phyloP scores from a whole-genome alignment of 2,888 invertebrate genomes.

The Tyria jacobaeae region DNA sequence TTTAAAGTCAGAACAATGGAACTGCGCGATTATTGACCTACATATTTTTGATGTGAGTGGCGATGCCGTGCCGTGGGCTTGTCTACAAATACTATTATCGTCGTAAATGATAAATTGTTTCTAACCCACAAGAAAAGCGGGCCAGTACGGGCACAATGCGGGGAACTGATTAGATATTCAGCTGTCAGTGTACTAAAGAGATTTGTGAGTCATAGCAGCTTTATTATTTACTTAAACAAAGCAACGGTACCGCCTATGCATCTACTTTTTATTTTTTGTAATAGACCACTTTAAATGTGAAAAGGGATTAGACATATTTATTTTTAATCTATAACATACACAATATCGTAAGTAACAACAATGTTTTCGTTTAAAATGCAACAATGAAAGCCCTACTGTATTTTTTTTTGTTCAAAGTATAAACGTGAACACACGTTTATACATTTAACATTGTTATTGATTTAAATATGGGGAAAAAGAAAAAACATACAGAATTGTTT shows the following conservation, averaged over 20 bases:
- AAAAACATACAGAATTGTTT: background rate
- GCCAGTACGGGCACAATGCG: conserved; percentile 31
- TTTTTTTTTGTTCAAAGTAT: too few species aligned
- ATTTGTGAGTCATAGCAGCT: conserved; percentile 12
- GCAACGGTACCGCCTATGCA: background rate
- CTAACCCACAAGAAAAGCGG: conserved; percentile 19
- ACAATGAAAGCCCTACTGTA: too few species aligned
- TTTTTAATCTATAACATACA: too few species aligned
- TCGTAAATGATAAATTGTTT: conserved; percentile 55
- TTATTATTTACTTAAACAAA: conserved; percentile 2
- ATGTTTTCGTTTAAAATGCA: too few species aligned
- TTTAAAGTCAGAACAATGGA: conserved; percentile 14
- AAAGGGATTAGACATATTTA: too few species aligned
- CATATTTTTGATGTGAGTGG: conserved; percentile 45
- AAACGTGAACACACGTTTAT: too few species aligned
- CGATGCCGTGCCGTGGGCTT: conserved; percentile 42
- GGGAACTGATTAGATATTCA: conserved; percentile 55
- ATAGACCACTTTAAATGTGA: too few species aligned
- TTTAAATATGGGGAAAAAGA: too few species aligned
- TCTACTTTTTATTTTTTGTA: background rate
- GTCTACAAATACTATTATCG: conserved; percentile 52
- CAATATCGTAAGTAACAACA: too few species aligned
- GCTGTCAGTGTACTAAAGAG: conserved; percentile 28
- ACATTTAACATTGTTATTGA: too few species aligned
- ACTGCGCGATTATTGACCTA: conserved; percentile 47